A percentile compares a stretch with the other conserved stretches of the same genome.
phyloP scores from a whole-genome alignment of 2,797 vertebrate genomes.

The Periophthalmus magnuspinnatus region DNA sequence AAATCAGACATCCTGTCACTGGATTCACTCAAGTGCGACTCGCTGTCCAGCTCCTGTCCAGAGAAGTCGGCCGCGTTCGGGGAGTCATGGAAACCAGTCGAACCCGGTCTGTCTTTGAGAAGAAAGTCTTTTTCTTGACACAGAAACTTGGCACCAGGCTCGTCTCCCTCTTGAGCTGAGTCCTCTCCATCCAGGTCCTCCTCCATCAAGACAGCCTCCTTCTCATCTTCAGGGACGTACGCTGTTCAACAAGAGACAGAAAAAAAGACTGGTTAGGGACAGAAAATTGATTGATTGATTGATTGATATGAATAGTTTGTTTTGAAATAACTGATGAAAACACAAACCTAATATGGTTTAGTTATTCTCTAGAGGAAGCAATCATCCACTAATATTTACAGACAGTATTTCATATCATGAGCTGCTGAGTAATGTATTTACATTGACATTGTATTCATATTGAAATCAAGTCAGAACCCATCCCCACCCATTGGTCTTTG shows the following conservation, averaged over 20 bases:
- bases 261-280: conserved; percentile 46
- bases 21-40: conserved; percentile 96
- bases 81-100: conserved; percentile 90
- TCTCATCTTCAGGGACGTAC: conserved; percentile 95
- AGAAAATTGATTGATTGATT: conserved; percentile 40
- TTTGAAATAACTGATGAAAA: conserved; percentile 51
- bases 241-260: conserved; percentile 73
- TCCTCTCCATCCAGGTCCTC: conserved; percentile 90
- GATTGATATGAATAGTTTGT: conserved; percentile 42
- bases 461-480: conserved; percentile 75
- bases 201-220: conserved; percentile 91
- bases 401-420: conserved; percentile 59
- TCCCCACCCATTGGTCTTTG: conserved; percentile 74
- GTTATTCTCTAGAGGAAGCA: conserved; percentile 35
- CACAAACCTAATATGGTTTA: conserved; percentile 45
- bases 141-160: conserved; percentile 87
- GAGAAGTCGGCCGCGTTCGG: conserved; percentile 90
- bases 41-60: conserved; percentile 97
- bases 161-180: conserved; percentile 84
- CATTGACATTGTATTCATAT: conserved; percentile 84
- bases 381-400: conserved; percentile 44
- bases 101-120: conserved; percentile 84
- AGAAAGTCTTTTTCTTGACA: conserved; percentile 91
- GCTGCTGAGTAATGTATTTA: conserved; percentile 58
- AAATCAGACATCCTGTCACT: conserved; percentile 98